Evolutionary conservation across 2,113 vertebrate genomes (phyloP), one percentile per base, ranked within the genome.

Genomic region (Nasalis larvatus): DNA sequence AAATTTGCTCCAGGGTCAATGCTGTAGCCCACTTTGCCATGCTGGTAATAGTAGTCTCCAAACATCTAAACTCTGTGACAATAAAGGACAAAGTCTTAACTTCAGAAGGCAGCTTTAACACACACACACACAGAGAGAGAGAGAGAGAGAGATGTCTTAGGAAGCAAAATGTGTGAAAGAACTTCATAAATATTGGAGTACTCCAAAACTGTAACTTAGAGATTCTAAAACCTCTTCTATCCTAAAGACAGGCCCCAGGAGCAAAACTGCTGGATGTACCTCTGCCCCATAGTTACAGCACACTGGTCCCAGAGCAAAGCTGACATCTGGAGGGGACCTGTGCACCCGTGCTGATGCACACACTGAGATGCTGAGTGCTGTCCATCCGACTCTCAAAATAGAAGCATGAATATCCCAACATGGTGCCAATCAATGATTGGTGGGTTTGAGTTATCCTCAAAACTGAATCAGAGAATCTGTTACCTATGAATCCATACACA

Each of bases 281-380:
- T 45, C 13, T n/a, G 76, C 23, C 16, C 25, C 0, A 5, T 4
- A 32, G n/a, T 35, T 16, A 32, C 25, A 47, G 21, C 11, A 49
- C 40, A 37, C 42, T 13, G 54, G 13, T 10, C 45, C 37, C 17
- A 32, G 18, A 42, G n/a, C 40, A 45, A 4, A 83, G 58, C 27
- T 30, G 30, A 30, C 10, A 83, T 77, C 25, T 68, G 27, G 40
- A 58, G 4, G 17, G 81, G 20, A 4, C 0, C n/a, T 63, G 1
- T 2, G 7, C 4, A 80, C n/a, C n/a, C 1, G 2, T 25, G 13
- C 0, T 0, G 45, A 56, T 17, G 8, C 5, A 32, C 27, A 47
- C 1, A 12, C 45, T 42, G 16, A 35, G 13, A 45, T 1, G 14
- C 45, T 20, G 35, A 8, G 42, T 21, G 23, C 14, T 27, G 0